Evolutionary conservation across 35 echinoderm and acorn worm species (phyloP), one percentile per base, ranked within the genome.

Genomic region (Heliocidaris tuberculata): DNA sequence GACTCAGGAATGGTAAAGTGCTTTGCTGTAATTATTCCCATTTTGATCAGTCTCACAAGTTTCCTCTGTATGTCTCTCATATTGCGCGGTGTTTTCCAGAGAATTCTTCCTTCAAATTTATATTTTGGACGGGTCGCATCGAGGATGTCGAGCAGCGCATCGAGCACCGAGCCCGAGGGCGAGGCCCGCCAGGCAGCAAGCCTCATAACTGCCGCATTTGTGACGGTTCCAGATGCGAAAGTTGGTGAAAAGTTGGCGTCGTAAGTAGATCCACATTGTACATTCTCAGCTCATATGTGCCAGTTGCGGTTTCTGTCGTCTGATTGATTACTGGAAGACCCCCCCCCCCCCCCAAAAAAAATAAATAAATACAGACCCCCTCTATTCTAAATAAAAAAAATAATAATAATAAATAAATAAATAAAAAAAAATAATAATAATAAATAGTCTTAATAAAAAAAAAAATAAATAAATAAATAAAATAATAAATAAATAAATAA

Each of bases 181-280:
- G n/a, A 78, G 65, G 35, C 35, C 3, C 35, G 35, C 35, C 35
- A 42, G 3, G 27, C 27, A 21, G 65, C 65, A n/a, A 78, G 65
- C 65, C 21, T 27, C 19, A 27, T 78, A 19, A 52, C 91, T 59
- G 91, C 91, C 5, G 91, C 50, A 49, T 93, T 93, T 59, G 91
- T 93, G 11, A 93, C 91, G 13, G 91, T 59, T 2, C 91, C 91
- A 31, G 91, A 30, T 56, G 8, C 0, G 12, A 31, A 16, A 93
- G 91, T 59, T 49, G 91, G 48, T 31, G 50, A 93, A 48, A 50
- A 49, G 27, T 48, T 93, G 13, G 91, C 91, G 49, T 93, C 91
- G 91, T 93, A 59, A 93, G 91, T 52, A n/a, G n/a, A n/a, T n/a
- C n/a, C n/a, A n/a, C n/a, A n/a, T n/a, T n/a, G n/a, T n/a, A n/a